Base-by-base conservation (phyloP, 2,888 invertebrate genomes). In the Acanthosepion pharaonis region DNA sequence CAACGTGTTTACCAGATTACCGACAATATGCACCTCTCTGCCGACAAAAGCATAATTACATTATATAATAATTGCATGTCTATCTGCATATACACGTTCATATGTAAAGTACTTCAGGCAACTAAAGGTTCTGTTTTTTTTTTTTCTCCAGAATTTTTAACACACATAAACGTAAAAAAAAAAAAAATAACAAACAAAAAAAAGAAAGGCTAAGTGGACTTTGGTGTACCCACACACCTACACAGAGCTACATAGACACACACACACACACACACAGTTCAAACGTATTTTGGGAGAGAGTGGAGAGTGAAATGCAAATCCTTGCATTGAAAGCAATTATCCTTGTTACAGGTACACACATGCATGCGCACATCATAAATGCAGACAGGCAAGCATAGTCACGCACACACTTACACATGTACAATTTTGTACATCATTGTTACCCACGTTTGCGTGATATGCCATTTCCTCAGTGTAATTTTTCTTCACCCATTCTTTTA, bases 401-500 rank as follows among this genome's bases (percentile, higher is more conserved):
- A n/a, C 78, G 28, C 78, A 78, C n/a, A 33, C 15, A 5, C n/a
- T 33, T 11, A 78, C 11, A 78, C 9, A n/a, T 15, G 2, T 33
- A 78, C 33, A 78, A 11, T 11, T 78, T n/a, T 18, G 11, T 78
- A 78, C n/a, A 78, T 33, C n/a, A 33, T 78, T 15, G 33, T 78
- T 78, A 33, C n/a, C n/a, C 78, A 78, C 78, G 78, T 78, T n/a
- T 78, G 78, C 78, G 78, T 78, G 78, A 78, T 78, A 78, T 78
- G n/a, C n/a, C 78, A 78, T 78, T 78, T 78, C 78, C 78, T 78
- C 8, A n/a, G 11, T 78, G n/a, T 11, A 78, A n/a, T 78, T 33
- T 78, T 78, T n/a, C n/a, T 78, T 78, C 78, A n/a, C 9, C 78
- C n/a, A 5, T n/a, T 18, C n/a, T 15, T 78, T 20, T 55, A 18